These are phyloP conservation scores for Papilio protenor DNA, from an alignment of 2,888 invertebrate genomes.

Conservation along the genomic window DNA sequence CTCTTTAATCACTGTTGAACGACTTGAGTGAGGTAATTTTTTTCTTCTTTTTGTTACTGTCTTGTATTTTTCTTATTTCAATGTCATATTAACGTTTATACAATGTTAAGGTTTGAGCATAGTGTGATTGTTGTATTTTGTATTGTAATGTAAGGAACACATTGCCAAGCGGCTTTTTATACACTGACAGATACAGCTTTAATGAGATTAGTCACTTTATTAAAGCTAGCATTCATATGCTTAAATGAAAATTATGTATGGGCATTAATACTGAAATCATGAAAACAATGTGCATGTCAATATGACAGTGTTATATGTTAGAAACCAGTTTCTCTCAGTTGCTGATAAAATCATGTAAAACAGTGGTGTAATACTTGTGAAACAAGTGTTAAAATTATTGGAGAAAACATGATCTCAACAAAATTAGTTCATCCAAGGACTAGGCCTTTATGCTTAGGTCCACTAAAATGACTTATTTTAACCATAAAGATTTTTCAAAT, in stretches of 20 bases:
- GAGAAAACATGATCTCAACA: neutral
- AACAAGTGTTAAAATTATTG: neutral
- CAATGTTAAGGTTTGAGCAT: neutral
- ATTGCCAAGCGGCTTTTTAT: conserved; percentile 11
- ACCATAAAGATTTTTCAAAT: neutral
- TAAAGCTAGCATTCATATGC: conserved; percentile 2
- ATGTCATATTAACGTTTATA: neutral
- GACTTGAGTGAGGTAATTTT: no score
- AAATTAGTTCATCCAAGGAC: conserved; percentile 2
- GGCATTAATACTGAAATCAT: conserved; percentile 17
- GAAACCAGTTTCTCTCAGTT: neutral
- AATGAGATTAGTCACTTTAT: conserved; percentile 22
- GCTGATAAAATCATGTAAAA: neutral
- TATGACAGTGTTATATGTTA: neutral
- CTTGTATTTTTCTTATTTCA: no score
- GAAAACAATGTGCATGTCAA: neutral
- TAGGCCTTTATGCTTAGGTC: neutral
- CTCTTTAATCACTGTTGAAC: no score
- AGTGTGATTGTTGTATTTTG: neutral
- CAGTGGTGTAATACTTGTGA: neutral
- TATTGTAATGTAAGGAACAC: neutral
- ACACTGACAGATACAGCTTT: conserved; percentile 14
- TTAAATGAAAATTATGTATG: neutral
- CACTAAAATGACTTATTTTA: neutral
- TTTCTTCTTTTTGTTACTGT: no score